These are phyloP conservation scores for Hyperopisus bebe DNA, from an alignment of 2,113 vertebrate genomes.

Conservation along the genomic window DNA sequence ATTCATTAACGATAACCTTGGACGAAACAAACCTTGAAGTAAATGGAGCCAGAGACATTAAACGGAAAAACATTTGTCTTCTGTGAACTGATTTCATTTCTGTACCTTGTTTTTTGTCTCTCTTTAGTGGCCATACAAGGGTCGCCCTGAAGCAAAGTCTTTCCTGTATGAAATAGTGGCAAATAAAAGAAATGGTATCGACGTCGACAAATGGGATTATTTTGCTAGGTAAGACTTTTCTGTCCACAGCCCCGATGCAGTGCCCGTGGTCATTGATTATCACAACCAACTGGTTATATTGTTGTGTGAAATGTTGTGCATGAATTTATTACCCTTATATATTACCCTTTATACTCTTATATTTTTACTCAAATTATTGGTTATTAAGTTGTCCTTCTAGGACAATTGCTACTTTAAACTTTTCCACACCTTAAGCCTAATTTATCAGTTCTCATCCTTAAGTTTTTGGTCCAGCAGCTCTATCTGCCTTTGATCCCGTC, in stretches of 20 bases:
- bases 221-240: slow-evolving; percentile 75
- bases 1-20: background rate
- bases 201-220: slow-evolving; percentile 98
- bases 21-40: background rate
- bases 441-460: background rate
- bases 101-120: background rate
- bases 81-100: background rate
- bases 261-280: background rate
- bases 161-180: slow-evolving; percentile 96
- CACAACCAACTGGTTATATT: background rate
- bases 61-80: background rate
- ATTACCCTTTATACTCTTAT: no score
- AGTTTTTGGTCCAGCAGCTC: background rate
- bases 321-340: background rate
- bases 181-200: slow-evolving; percentile 87
- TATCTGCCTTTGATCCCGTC: background rate
- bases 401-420: background rate
- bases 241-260: background rate
- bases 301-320: background rate
- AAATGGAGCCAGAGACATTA: background rate
- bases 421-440: background rate
- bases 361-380: background rate
- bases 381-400: background rate
- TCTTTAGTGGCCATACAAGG: slow-evolving; percentile 74
- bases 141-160: slow-evolving; percentile 72